Conservation (phyloP, 2,113 vertebrate species). For the Irena cyanogastra region DNA sequence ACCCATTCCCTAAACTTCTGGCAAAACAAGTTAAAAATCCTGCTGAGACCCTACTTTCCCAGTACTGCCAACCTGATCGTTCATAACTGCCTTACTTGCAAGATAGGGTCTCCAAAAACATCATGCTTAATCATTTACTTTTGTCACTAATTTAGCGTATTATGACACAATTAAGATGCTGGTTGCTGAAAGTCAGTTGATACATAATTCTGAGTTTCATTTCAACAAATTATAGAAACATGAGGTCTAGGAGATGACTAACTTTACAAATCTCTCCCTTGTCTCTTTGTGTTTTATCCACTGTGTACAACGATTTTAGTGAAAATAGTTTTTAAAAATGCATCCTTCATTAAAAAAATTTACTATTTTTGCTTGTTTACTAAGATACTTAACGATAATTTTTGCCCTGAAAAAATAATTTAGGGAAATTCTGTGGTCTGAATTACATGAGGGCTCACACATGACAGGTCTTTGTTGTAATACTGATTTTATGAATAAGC, state of each 20-base stretch:
- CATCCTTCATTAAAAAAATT: not conserved
- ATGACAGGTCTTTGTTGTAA: not conserved
- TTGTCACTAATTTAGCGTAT: not conserved
- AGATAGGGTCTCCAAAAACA: not conserved
- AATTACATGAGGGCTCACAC: not conserved
- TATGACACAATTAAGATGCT: not conserved
- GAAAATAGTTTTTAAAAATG: not conserved
- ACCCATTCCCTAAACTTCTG: not conserved
- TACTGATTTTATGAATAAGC: not conserved
- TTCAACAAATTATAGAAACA: not conserved
- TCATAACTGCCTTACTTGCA: not conserved
- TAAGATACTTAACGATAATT: not conserved
- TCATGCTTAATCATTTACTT: not conserved
- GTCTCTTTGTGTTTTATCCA: not conserved
- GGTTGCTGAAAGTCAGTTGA: not conserved
- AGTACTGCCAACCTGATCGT: not conserved
- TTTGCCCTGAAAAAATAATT: not conserved
- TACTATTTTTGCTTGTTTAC: not conserved
- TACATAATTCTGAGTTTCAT: not conserved
- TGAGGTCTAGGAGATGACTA: not conserved
- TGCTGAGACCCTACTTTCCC: not conserved
- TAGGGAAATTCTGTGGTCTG: not conserved
- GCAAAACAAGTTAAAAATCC: not conserved
- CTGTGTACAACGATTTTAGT: not conserved
- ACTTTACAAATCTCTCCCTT: not conserved